Evolutionary conservation across 2,797 vertebrate species (phyloP), one percentile per base, ranked within the genome.

Genomic region (Hypotaenidia philippensis): DNA sequence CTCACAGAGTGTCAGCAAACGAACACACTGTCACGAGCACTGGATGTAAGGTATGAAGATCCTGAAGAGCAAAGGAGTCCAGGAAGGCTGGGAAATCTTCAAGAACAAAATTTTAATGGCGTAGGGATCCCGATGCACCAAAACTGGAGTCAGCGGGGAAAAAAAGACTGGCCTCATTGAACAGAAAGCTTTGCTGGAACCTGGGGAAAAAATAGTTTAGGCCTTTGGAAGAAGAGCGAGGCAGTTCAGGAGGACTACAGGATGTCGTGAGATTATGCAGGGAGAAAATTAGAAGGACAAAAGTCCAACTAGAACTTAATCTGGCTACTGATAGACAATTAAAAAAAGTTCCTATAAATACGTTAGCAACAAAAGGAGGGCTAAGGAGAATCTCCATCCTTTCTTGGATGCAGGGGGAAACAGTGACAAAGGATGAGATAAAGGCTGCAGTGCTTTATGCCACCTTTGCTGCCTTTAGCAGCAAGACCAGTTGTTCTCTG

Each of bases 101-200:
- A 79, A 26, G 49, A 38, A 49, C 9, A 14, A 65, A 45, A 34
- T 23, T 25, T 15, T 27, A 22, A 53, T 44, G 22, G 29, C 0
- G 0, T 34, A 40, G 29, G 31, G 19, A 14, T 16, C 9, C 31
- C 17, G 6, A 10, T 34, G 19, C 32, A 18, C 63, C 0, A 1
- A n/a, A 47, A 57, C 17, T 12, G 3, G 5, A 66, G 52, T 5
- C 0, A 0, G 7, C 0, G 0, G 32, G 18, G 10, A 47, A 68
- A 52, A 79, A 1, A 5, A 0, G 8, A 8, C 22, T 66, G 41
- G 22, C 21, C 18, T 44, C 18, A 44, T 44, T 36, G 32, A 55
- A 45, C 16, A 36, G 40, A 31, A 32, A 68, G 22, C 10, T 68
- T 18, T 27, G 8, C 31, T 29, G 25, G 29, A 50, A 56, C 13